A percentile compares a stretch with the other conserved stretches of the same genome.
Evolutionary conservation across 2,113 vertebrate genomes (phyloP).

Genomic region (Siniperca knerii): DNA sequence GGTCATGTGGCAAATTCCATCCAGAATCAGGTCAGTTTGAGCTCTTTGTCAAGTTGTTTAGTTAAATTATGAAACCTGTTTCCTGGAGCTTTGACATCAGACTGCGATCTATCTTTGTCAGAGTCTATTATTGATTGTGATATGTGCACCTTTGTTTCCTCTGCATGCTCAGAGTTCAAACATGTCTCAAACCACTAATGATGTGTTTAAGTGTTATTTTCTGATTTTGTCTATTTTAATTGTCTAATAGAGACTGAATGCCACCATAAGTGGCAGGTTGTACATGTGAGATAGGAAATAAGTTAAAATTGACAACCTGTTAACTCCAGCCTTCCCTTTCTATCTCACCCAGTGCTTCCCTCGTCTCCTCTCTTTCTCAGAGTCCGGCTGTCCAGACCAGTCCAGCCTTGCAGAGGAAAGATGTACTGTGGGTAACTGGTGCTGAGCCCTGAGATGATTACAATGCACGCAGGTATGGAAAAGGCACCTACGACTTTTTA

Average conservation of each 20-base stretch:
- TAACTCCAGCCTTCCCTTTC: slow-evolving; percentile 22
- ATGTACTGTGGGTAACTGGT: slow-evolving; percentile 44
- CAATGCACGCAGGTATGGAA: slow-evolving; percentile 67
- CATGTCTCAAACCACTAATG: not conserved
- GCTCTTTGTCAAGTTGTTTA: slow-evolving; percentile 20
- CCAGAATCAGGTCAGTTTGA: slow-evolving; percentile 36
- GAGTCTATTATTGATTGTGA: slow-evolving; percentile 3
- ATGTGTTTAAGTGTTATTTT: not conserved
- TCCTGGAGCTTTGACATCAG: slow-evolving; percentile 12
- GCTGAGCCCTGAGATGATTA: slow-evolving; percentile 62
- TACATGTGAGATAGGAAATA: not conserved
- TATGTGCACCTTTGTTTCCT: not conserved
- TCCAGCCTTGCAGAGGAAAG: slow-evolving; percentile 49
- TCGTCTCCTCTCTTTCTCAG: slow-evolving; percentile 20
- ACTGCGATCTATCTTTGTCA: slow-evolving; percentile 25
- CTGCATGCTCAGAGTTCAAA: not conserved
- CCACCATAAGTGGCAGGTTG: not conserved
- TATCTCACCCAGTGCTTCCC: slow-evolving; percentile 2
- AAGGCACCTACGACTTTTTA: slow-evolving; percentile 60
- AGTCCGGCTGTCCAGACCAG: slow-evolving; percentile 44
- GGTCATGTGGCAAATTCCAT: slow-evolving; percentile 43
- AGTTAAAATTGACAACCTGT: not conserved
- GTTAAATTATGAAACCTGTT: not conserved
- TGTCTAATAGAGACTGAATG: not conserved
- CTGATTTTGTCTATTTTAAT: not conserved